Conservation (phyloP, 2,113 vertebrate species). For the Mus spicilegus region DNA sequence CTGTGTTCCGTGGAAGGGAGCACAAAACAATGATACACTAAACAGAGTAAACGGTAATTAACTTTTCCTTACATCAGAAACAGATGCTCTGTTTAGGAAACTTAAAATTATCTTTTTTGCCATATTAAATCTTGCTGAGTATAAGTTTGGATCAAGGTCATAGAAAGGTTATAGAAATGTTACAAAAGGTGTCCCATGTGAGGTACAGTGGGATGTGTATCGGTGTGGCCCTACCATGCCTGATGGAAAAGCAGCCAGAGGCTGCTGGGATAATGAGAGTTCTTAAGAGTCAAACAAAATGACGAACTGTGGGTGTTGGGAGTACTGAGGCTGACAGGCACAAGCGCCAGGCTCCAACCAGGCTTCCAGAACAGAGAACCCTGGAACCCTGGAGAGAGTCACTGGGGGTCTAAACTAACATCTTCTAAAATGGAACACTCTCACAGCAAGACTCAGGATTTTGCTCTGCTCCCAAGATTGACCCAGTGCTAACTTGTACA, state of each 20-base stretch:
- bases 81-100: background rate
- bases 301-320: background rate
- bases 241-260: background rate
- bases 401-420: background rate
- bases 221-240: background rate
- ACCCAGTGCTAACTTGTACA: background rate
- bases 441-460: background rate
- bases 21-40: constrained; percentile 32
- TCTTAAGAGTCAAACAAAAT: background rate
- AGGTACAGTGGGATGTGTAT: background rate
- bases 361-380: background rate
- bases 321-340: no score
- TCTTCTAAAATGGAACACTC: background rate
- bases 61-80: constrained; percentile 8
- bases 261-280: background rate
- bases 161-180: background rate
- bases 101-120: background rate
- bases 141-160: background rate
- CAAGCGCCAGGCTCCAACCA: background rate
- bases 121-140: background rate
- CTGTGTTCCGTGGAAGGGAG: background rate
- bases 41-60: constrained; percentile 22
- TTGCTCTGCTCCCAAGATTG: background rate
- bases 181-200: background rate
- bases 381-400: background rate